These are phyloP conservation scores for Bradypodion pumilum DNA, from an alignment of 2,797 vertebrate genomes.

Conservation along the genomic window DNA sequence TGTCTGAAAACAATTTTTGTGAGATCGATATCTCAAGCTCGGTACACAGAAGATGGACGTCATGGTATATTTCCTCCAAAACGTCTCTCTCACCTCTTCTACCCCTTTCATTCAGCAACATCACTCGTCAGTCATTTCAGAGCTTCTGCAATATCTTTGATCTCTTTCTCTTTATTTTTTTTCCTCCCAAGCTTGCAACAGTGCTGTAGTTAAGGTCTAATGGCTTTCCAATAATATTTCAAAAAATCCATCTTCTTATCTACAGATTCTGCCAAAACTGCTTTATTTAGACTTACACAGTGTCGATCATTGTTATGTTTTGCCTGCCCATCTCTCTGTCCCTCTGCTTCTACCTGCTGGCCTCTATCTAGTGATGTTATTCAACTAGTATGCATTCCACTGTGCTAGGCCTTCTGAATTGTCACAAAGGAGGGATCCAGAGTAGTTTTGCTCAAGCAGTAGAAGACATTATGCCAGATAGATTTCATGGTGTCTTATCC, in stretches of 20 bases:
- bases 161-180: neutral
- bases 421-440: no score
- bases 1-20: neutral
- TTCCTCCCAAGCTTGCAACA: neutral
- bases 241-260: conserved; percentile 14
- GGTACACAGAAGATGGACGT: neutral
- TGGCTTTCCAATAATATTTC: neutral
- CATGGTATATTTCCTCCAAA: neutral
- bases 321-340: neutral
- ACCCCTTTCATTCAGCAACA: neutral
- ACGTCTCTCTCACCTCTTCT: neutral
- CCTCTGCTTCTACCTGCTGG: neutral
- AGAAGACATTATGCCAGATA: no score
- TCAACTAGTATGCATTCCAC: no score
- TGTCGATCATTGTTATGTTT: neutral
- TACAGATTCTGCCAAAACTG: neutral
- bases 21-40: conserved; percentile 7
- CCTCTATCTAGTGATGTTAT: no score
- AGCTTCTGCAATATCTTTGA: neutral
- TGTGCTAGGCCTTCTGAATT: no score
- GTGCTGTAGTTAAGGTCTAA: neutral
- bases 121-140: neutral
- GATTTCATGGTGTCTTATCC: no score
- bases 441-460: no score
- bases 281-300: neutral